Evolutionary conservation across 2,113 vertebrate species (phyloP).

Genomic region (Clarias macrocephalus): DNA sequence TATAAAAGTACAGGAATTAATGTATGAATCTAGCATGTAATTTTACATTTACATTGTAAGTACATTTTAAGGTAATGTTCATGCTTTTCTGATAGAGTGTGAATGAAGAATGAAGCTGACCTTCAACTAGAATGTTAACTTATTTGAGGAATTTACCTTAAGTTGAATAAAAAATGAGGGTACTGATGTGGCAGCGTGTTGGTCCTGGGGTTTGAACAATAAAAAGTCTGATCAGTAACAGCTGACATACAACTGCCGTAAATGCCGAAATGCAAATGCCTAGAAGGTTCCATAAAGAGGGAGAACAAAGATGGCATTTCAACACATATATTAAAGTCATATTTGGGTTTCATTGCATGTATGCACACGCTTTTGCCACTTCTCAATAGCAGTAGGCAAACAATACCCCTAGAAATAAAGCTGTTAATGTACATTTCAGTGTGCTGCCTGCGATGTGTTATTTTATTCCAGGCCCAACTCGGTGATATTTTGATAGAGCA

Average conservation of each 20-base stretch:
- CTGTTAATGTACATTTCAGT: not conserved
- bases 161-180: not conserved
- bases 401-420: not conserved
- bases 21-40: not conserved
- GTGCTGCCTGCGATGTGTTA: not conserved
- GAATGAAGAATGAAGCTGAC: not conserved
- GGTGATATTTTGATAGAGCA: conserved; percentile 15
- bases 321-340: not conserved
- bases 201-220: too few species aligned
- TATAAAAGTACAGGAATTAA: not conserved
- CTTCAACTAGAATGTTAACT: not conserved
- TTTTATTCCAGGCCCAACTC: not conserved
- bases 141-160: not conserved
- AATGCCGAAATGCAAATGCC: too few species aligned
- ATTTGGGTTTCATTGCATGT: not conserved
- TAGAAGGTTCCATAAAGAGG: not conserved
- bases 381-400: not conserved
- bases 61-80: not conserved
- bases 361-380: not conserved
- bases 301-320: not conserved
- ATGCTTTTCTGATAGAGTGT: not conserved
- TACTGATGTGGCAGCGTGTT: not conserved
- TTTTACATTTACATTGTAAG: not conserved
- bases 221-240: too few species aligned
- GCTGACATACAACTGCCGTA: too few species aligned